phyloP scores from a whole-genome alignment of 2,113 vertebrate species.

The Apodemus sylvaticus region DNA sequence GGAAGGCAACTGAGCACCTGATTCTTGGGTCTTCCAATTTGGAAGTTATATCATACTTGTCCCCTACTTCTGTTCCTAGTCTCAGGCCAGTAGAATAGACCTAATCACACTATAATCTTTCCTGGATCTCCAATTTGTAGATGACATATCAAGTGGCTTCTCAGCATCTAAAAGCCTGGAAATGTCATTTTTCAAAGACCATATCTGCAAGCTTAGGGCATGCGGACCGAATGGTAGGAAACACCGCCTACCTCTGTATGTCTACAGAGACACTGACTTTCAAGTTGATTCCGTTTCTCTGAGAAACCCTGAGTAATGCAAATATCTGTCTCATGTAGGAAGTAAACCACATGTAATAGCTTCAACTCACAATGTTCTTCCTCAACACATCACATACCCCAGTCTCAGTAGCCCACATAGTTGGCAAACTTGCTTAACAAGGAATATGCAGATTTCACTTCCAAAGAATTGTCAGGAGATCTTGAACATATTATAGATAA shows the following conservation, averaged over 20 bases:
- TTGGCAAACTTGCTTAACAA: neutral
- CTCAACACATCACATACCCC: neutral
- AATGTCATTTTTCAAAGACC: no score
- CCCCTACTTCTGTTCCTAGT: neutral
- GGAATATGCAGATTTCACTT: neutral
- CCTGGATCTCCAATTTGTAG: neutral
- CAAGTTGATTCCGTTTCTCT: neutral
- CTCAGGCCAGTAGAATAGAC: neutral
- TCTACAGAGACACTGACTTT: neutral
- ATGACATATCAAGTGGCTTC: neutral
- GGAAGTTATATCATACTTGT: neutral
- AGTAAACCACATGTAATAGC: neutral
- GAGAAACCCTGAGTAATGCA: neutral
- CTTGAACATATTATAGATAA: neutral
- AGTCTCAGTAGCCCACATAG: neutral
- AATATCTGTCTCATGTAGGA: neutral
- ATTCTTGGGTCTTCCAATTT: neutral
- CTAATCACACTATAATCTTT: neutral
- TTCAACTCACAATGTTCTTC: neutral
- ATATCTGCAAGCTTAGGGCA: no score
- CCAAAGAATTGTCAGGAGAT: neutral
- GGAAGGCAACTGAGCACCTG: neutral
- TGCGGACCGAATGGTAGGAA: no score
- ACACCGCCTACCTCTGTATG: neutral
- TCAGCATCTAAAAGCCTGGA: neutral